Evolutionary conservation across 2,797 vertebrate species (phyloP).

Genomic region (Fistularia tabacaria): DNA sequence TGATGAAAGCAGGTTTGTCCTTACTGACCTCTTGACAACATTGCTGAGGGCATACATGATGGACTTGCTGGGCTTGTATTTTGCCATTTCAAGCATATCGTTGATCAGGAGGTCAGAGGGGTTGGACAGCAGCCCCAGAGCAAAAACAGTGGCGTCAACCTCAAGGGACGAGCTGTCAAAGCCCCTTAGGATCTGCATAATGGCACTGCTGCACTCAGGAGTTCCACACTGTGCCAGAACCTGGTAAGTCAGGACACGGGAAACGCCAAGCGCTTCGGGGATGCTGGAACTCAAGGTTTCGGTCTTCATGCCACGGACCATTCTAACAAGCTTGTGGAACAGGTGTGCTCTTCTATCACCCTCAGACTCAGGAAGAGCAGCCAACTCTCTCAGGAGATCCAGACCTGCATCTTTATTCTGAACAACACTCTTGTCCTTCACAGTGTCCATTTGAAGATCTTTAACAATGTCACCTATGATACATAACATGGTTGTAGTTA

Average conservation of each 20-base stretch:
- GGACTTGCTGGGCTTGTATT: slow-evolving; percentile 82
- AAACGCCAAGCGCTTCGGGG: slow-evolving; percentile 77
- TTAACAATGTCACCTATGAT: slow-evolving; percentile 69
- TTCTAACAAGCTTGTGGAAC: slow-evolving; percentile 82
- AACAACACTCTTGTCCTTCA: slow-evolving; percentile 66
- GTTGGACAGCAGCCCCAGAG: slow-evolving; percentile 83
- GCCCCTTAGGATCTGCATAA: slow-evolving; percentile 83
- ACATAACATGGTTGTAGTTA: slow-evolving; percentile 8
- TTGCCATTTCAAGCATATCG: slow-evolving; percentile 85
- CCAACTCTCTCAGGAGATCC: slow-evolving; percentile 79
- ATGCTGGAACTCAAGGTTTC: slow-evolving; percentile 75
- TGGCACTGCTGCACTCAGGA: slow-evolving; percentile 83
- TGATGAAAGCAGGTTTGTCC: background rate
- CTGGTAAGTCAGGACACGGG: slow-evolving; percentile 81
- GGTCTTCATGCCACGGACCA: slow-evolving; percentile 79
- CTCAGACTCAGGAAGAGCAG: slow-evolving; percentile 69
- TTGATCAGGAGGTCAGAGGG: slow-evolving; percentile 78
- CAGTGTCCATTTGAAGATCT: slow-evolving; percentile 80
- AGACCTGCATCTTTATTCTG: slow-evolving; percentile 75
- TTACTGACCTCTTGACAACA: slow-evolving; percentile 81
- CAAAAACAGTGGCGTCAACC: slow-evolving; percentile 81
- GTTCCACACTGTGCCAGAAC: slow-evolving; percentile 90
- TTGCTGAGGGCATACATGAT: slow-evolving; percentile 90
- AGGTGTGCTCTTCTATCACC: slow-evolving; percentile 82
- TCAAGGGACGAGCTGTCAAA: slow-evolving; percentile 69